Evolutionary conservation across 1,140 invertebrate genomes (phyloP).

Genomic region (Drosophila bipectinata): DNA sequence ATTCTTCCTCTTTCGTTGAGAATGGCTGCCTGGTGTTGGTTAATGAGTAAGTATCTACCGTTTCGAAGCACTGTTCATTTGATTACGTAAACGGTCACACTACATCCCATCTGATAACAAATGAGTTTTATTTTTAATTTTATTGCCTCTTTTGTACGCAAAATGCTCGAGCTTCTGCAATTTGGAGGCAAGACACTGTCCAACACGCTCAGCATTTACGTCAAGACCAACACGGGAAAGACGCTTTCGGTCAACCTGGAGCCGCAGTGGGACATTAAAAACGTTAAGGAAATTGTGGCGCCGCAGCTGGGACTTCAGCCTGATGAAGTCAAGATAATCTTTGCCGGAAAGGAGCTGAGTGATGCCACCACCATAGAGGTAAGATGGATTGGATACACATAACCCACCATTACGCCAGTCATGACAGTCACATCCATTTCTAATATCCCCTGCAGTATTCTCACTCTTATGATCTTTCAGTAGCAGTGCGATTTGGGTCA

Average conservation of each 20-base stretch:
- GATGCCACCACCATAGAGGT: slow-evolving; percentile 90
- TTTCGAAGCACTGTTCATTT: slow-evolving; percentile 6
- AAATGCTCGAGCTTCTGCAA: slow-evolving; percentile 87
- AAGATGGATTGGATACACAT: slow-evolving; percentile 11
- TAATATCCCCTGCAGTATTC: neutral
- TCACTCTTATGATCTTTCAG: slow-evolving; percentile 4
- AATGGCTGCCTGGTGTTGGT: slow-evolving; percentile 21
- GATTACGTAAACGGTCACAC: slow-evolving; percentile 9
- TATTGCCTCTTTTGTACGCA: slow-evolving; percentile 85
- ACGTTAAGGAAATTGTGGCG: slow-evolving; percentile 90
- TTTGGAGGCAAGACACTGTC: slow-evolving; percentile 86
- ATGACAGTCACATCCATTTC: neutral
- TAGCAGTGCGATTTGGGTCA: slow-evolving; percentile 93
- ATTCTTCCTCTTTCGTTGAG: slow-evolving; percentile 1
- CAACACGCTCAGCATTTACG: slow-evolving; percentile 88
- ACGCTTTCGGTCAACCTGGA: slow-evolving; percentile 89
- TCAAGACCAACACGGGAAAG: slow-evolving; percentile 89
- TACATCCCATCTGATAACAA: slow-evolving; percentile 29
- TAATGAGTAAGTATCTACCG: slow-evolving; percentile 11
- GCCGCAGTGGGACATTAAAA: slow-evolving; percentile 90
- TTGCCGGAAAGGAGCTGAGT: slow-evolving; percentile 92
- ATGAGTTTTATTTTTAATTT: slow-evolving; percentile 87
- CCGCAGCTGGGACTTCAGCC: slow-evolving; percentile 88
- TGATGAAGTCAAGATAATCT: slow-evolving; percentile 92
- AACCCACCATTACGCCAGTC: neutral